These are phyloP conservation scores for Dendrocopos noguchii DNA, from an alignment of 2,113 vertebrate genomes.

Conservation along the genomic window DNA sequence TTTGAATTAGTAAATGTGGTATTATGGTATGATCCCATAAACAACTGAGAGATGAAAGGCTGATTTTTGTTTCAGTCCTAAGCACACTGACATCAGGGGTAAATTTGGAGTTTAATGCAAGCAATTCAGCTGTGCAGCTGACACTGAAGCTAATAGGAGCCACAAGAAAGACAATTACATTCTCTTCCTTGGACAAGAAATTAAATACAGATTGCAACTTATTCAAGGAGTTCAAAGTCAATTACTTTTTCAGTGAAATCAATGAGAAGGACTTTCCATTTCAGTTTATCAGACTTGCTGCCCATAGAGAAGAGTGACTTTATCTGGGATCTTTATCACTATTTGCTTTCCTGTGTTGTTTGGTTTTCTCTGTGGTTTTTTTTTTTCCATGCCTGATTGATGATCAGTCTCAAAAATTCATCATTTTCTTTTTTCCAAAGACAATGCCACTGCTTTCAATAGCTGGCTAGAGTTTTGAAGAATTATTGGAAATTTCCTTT, in stretches of 20 bases:
- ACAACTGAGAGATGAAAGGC: conserved; percentile 21
- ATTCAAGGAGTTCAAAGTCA: conserved; percentile 38
- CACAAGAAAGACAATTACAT: conserved; percentile 29
- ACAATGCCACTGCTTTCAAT: neutral
- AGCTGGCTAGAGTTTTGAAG: conserved; percentile 9
- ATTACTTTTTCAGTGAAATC: conserved; percentile 51
- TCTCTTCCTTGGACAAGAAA: conserved; percentile 22
- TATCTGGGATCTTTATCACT: conserved; percentile 7
- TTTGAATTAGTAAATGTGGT: conserved; percentile 47
- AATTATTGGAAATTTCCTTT: neutral
- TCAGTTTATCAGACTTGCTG: conserved; percentile 22
- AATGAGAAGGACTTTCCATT: conserved; percentile 41
- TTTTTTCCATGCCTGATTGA: neutral
- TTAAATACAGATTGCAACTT: conserved; percentile 52
- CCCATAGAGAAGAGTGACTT: conserved; percentile 1
- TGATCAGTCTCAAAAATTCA: neutral
- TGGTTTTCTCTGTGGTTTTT: conserved; percentile 9
- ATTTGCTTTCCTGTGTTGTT: neutral
- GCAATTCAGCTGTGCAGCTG: conserved; percentile 9
- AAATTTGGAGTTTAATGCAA: conserved; percentile 26
- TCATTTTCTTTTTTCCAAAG: neutral
- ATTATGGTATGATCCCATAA: conserved; percentile 45
- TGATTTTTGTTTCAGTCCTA: conserved; percentile 31
- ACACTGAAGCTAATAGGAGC: conserved; percentile 17
- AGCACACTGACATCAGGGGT: conserved; percentile 14